These are phyloP conservation scores for Hydraecia micacea DNA, from an alignment of 2,888 invertebrate genomes.

Conservation along the genomic window DNA sequence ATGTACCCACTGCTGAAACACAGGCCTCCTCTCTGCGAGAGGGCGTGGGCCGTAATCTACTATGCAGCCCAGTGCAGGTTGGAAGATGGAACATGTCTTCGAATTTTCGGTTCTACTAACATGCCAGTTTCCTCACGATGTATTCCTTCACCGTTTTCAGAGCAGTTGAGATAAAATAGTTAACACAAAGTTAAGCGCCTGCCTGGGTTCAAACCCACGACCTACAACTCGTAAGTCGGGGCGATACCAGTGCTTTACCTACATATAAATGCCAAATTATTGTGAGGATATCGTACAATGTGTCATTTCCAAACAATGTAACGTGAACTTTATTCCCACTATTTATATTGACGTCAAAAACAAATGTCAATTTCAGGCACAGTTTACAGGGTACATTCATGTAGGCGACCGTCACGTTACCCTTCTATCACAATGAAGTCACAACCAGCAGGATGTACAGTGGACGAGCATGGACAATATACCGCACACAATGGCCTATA, in stretches of 20 bases:
- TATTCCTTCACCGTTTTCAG: no score
- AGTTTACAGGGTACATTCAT: background rate
- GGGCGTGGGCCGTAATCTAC: no score
- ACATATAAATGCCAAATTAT: background rate
- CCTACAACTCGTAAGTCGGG: background rate
- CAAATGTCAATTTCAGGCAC: background rate
- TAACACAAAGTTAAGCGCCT: no score
- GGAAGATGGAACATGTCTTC: no score
- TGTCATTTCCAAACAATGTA: background rate
- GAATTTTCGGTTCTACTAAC: no score
- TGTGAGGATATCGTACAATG: background rate
- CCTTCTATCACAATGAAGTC: conserved; percentile 42
- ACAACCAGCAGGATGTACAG: conserved; percentile 49
- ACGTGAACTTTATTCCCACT: background rate
- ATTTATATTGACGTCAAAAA: background rate
- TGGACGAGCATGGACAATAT: conserved; percentile 43
- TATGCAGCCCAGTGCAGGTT: no score
- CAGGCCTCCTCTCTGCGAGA: no score
- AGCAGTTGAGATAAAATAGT: no score
- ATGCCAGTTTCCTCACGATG: no score
- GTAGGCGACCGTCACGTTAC: background rate
- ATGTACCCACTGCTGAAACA: no score
- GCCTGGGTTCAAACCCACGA: background rate
- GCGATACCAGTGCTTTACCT: background rate
- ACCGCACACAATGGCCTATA: conserved; percentile 48